Evolutionary conservation across 2,888 invertebrate genomes (phyloP).

Genomic region (Harpalus rubripes): DNA sequence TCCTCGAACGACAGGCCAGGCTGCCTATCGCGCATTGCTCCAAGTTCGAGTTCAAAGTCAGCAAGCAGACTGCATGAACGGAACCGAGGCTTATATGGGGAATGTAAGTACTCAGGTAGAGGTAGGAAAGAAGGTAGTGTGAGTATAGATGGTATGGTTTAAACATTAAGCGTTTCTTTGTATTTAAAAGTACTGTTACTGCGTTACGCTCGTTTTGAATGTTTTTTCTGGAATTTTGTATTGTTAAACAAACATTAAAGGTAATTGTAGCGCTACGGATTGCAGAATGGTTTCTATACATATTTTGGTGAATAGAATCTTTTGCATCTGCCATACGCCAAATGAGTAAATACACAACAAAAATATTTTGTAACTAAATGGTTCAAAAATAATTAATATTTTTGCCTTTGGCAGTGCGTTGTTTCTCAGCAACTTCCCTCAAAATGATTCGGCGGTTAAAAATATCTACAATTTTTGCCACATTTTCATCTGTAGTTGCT

Average conservation of each 20-base stretch:
- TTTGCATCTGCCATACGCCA: background rate
- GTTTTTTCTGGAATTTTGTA: background rate
- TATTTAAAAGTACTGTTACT: background rate
- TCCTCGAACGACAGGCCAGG: constrained; percentile 13
- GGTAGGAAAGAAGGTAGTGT: constrained; percentile 1
- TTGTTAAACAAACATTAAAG: background rate
- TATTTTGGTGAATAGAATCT: background rate
- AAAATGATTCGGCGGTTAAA: too few relatives aligned
- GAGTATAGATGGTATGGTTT: background rate
- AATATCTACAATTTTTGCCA: too few relatives aligned
- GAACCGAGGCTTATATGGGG: constrained; percentile 4
- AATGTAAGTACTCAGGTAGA: constrained; percentile 10
- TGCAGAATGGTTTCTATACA: background rate
- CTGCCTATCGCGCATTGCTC: constrained; percentile 23
- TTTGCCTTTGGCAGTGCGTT: too few relatives aligned
- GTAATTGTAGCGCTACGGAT: background rate
- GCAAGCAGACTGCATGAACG: constrained; percentile 14
- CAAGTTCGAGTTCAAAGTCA: constrained; percentile 58
- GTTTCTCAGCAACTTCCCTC: too few relatives aligned
- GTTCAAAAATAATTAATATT: too few relatives aligned
- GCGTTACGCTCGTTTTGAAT: background rate
- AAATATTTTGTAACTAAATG: background rate
- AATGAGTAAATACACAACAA: background rate
- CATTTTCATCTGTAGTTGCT: too few relatives aligned
- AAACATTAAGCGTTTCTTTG: background rate